phyloP scores from a whole-genome alignment of 2,888 invertebrate species.

The Lingula anatina region DNA sequence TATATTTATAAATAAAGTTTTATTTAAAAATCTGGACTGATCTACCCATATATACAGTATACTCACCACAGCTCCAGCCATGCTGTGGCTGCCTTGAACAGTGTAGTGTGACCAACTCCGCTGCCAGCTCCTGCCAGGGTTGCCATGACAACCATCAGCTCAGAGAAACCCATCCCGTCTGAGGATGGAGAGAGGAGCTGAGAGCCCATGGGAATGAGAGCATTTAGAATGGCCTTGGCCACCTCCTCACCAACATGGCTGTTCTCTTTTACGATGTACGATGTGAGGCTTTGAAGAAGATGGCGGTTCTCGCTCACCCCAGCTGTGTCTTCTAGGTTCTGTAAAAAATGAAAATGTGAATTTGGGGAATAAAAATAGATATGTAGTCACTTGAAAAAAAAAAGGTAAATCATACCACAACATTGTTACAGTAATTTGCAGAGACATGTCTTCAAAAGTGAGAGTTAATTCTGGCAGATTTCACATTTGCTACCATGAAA shows the following conservation, averaged over 20 bases:
- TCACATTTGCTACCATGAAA: too few relatives aligned
- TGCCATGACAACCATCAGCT: constrained; percentile 73
- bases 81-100: constrained; percentile 73
- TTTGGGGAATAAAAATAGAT: neutral
- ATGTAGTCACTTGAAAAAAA: constrained; percentile 4
- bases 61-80: constrained; percentile 62
- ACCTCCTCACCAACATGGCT: constrained; percentile 60
- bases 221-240: constrained; percentile 64
- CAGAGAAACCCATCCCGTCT: constrained; percentile 71
- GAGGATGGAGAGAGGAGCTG: constrained; percentile 61
- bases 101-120: constrained; percentile 71
- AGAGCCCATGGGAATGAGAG: constrained; percentile 69
- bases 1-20: too few relatives aligned
- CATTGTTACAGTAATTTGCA: too few relatives aligned
- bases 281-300: constrained; percentile 66
- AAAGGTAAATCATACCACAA: neutral
- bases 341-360: neutral
- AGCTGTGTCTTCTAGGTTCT: constrained; percentile 26
- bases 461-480: too few relatives aligned
- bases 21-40: too few relatives aligned
- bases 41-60: too few relatives aligned
- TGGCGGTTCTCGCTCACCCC: constrained; percentile 66
- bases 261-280: constrained; percentile 68
- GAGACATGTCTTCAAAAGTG: too few relatives aligned
- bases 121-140: constrained; percentile 79